A percentile compares a stretch with the other conserved stretches of the same genome.
Conservation (phyloP, 1,140 invertebrate species). For the Doryteuthis pealeii region DNA sequence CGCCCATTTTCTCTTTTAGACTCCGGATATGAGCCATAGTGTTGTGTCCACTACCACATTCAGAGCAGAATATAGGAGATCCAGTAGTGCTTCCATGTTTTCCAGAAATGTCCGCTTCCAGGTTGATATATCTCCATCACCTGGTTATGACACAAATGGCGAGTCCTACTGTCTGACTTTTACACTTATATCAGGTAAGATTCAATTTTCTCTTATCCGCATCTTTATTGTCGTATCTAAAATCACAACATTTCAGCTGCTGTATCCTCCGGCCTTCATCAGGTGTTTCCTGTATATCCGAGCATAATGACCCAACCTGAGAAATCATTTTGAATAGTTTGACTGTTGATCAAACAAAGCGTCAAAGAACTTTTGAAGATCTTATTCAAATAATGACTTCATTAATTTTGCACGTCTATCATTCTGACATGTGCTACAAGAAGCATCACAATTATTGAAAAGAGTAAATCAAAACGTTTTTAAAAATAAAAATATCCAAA, state of each 20-base stretch:
- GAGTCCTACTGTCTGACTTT: conserved; percentile 91
- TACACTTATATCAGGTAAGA: conserved; percentile 87
- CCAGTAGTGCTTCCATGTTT: conserved; percentile 91
- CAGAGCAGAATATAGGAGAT: conserved; percentile 92
- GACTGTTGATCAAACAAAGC: too few species aligned
- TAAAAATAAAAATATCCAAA: too few species aligned
- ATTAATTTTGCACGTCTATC: too few species aligned
- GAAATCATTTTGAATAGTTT: too few species aligned
- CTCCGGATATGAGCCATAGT: conserved; percentile 96
- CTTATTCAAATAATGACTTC: too few species aligned
- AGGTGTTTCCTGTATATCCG: too few species aligned
- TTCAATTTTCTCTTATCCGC: conserved; percentile 15
- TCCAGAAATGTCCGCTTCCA: conserved; percentile 95
- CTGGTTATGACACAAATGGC: conserved; percentile 36
- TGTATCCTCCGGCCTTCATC: too few species aligned
- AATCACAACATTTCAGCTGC: too few species aligned
- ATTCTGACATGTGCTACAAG: too few species aligned
- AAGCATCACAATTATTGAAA: conserved; percentile 16
- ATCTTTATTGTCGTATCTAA: too few species aligned
- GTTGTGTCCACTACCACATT: conserved; percentile 98
- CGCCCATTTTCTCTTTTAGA: conserved; percentile 71
- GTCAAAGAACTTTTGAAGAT: too few species aligned
- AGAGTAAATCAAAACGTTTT: conserved; percentile 18
- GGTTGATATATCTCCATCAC: conserved; percentile 67
- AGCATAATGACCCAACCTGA: too few species aligned